phyloP scores from a whole-genome alignment of 2,113 vertebrate species.

The Geothlypis trichas region DNA sequence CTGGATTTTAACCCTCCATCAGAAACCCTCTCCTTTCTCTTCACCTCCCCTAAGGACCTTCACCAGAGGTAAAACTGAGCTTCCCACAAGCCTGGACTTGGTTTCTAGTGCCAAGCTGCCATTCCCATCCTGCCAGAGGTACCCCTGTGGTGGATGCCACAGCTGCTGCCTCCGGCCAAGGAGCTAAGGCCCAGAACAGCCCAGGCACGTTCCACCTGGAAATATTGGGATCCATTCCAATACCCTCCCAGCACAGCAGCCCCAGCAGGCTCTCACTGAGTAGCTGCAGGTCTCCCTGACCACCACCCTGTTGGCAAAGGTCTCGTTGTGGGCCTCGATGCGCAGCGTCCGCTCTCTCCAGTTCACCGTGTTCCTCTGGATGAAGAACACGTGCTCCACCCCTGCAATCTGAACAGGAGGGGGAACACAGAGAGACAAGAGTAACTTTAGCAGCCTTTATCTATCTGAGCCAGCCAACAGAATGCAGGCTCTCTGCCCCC shows the following conservation, averaged over 20 bases:
- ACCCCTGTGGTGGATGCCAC: too few species aligned
- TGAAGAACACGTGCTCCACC: constrained; percentile 81
- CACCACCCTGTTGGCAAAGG: constrained; percentile 79
- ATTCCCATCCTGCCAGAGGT: too few species aligned
- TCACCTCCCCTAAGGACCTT: too few species aligned
- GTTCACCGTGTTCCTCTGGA: constrained; percentile 83
- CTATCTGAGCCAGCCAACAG: background rate
- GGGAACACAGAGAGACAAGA: background rate
- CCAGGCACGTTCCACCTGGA: too few species aligned
- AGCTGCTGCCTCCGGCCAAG: too few species aligned
- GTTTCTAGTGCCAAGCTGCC: too few species aligned
- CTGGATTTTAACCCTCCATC: too few species aligned
- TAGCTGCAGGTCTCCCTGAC: constrained; percentile 82
- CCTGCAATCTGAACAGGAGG: constrained; percentile 75
- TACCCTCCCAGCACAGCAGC: background rate
- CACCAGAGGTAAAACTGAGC: too few species aligned
- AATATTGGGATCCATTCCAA: too few species aligned
- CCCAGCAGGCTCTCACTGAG: constrained; percentile 64
- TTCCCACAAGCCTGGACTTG: too few species aligned
- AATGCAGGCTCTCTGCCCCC: background rate
- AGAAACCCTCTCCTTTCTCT: too few species aligned
- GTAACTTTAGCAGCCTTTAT: background rate
- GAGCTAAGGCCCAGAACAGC: too few species aligned
- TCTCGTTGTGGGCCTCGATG: constrained; percentile 84
- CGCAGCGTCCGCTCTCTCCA: constrained; percentile 80